Evolutionary conservation across 64 coral and sea anemone species (phyloP).

Genomic region (Orbicella faveolata): DNA sequence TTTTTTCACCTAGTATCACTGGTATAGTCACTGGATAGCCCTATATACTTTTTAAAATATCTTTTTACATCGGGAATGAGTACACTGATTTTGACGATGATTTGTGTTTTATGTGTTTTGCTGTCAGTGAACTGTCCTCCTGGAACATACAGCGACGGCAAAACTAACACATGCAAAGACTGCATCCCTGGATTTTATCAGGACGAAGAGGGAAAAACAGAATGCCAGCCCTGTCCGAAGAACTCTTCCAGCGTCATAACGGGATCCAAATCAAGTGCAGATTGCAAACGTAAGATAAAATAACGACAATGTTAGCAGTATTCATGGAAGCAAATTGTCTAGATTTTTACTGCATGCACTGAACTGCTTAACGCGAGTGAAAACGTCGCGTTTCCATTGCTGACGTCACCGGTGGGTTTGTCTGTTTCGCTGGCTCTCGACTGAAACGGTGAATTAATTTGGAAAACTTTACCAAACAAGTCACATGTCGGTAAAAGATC

Average conservation of each 20-base stretch:
- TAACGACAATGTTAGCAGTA: background rate
- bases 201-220: conserved; percentile 72
- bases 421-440: too few relatives aligned
- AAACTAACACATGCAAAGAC: conserved; percentile 37
- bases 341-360: too few relatives aligned
- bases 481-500: too few relatives aligned
- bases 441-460: too few relatives aligned
- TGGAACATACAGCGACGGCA: conserved; percentile 70
- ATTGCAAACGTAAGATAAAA: conserved; percentile 79
- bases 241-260: conserved; percentile 44
- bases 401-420: too few relatives aligned
- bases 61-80: too few relatives aligned
- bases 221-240: conserved; percentile 70
- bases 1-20: too few relatives aligned
- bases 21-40: too few relatives aligned
- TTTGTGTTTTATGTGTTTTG: background rate
- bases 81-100: background rate
- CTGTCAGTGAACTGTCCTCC: conserved; percentile 75
- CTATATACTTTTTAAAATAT: too few relatives aligned
- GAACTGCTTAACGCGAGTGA: too few relatives aligned
- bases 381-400: too few relatives aligned
- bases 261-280: conserved; percentile 32
- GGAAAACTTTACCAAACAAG: too few relatives aligned
- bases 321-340: background rate
- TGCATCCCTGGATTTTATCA: conserved; percentile 73